Conservation (phyloP, 2,888 invertebrate species). For the Parelbella ahira region DNA sequence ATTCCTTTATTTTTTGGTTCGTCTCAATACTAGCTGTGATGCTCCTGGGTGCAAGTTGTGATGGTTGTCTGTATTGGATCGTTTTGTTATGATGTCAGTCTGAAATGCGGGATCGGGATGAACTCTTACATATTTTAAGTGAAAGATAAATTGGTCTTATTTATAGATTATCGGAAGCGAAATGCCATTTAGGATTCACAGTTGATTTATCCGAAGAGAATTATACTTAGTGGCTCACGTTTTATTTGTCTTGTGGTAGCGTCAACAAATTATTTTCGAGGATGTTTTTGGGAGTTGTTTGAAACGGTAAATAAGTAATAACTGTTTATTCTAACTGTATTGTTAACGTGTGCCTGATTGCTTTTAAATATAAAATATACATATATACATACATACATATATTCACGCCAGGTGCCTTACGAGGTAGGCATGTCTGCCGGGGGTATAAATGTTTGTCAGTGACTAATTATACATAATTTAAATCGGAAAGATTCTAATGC, state of each 20-base stretch:
- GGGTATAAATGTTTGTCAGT: too few species aligned
- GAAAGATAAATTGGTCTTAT: conserved; percentile 58
- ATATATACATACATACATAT: too few species aligned
- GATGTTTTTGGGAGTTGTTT: too few species aligned
- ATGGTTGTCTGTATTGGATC: conserved; percentile 35
- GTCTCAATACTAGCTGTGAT: conserved; percentile 10
- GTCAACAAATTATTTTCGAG: conserved; percentile 13
- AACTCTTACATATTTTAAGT: conserved; percentile 68
- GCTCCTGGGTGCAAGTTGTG: conserved; percentile 34
- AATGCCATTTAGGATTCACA: conserved; percentile 62
- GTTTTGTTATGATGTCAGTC: conserved; percentile 60
- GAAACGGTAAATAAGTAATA: too few species aligned
- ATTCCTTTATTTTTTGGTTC: conserved; percentile 24
- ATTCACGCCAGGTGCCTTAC: too few species aligned
- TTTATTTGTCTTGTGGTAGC: conserved; percentile 26
- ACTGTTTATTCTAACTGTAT: too few species aligned
- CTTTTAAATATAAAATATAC: too few species aligned
- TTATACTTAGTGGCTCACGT: conserved; percentile 38
- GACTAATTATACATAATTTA: too few species aligned
- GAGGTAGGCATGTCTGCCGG: too few species aligned
- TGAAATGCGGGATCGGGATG: conserved; percentile 49
- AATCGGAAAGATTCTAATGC: too few species aligned
- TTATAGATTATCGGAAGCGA: conserved; percentile 63
- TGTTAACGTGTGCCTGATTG: too few species aligned
- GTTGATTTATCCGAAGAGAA: conserved; percentile 61